These are phyloP conservation scores for Dynastes tityus DNA, from an alignment of 2,888 invertebrate genomes.

Conservation along the genomic window DNA sequence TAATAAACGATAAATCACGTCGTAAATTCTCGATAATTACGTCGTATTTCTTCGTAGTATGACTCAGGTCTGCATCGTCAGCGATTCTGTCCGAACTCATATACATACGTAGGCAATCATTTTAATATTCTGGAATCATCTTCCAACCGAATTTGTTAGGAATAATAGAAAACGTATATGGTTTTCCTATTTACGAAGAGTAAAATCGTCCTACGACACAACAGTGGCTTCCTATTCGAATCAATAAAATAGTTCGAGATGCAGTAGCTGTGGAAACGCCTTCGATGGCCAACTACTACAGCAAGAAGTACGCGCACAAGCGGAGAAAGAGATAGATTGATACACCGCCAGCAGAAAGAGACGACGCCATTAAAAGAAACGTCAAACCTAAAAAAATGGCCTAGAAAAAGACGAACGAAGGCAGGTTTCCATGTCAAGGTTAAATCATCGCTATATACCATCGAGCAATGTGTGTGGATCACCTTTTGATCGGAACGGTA, in stretches of 20 bases:
- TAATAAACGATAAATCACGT: conserved; percentile 9
- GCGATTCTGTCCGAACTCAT: background rate
- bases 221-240: background rate
- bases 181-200: background rate
- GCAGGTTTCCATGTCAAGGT: conserved; percentile 46
- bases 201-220: background rate
- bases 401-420: conserved; percentile 37
- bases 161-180: background rate
- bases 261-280: background rate
- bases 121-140: background rate
- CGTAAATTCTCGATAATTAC: conserved; percentile 15
- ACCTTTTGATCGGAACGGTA: conserved; percentile 29
- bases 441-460: conserved; percentile 37
- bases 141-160: background rate
- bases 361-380: background rate
- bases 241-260: conserved; percentile 20
- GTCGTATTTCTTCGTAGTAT: conserved; percentile 6
- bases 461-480: conserved; percentile 2
- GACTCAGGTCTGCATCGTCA: background rate
- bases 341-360: background rate
- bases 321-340: conserved; percentile 6
- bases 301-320: background rate
- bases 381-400: conserved; percentile 34
- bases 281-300: background rate
- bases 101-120: background rate